A percentile compares a stretch with the other conserved stretches of the same genome.
These are phyloP conservation scores for Entomyzon cyanotis DNA, from an alignment of 2,113 vertebrate species.

Conservation along the genomic window DNA sequence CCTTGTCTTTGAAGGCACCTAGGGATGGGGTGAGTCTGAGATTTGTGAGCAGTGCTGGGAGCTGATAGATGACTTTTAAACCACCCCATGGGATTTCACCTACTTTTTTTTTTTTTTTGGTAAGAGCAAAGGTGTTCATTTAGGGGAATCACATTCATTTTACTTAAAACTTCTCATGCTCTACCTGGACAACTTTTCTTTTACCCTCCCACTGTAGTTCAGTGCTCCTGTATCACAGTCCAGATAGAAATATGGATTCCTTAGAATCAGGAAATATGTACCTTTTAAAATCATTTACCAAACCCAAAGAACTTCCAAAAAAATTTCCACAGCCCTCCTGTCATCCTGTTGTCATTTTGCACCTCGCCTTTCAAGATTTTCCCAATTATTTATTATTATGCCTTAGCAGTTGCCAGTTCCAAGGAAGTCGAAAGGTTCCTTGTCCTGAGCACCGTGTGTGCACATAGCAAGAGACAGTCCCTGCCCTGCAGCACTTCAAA, in stretches of 20 bases:
- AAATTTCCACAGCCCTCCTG: background rate
- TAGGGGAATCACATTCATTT: background rate
- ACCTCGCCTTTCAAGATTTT: background rate
- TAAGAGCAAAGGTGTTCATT: background rate
- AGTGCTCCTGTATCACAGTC: background rate
- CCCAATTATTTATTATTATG: background rate
- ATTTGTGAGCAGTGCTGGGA: background rate
- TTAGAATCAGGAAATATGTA: background rate
- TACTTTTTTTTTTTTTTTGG: background rate
- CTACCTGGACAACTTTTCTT: background rate
- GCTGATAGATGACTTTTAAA: background rate
- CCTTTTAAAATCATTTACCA: background rate
- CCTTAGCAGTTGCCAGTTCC: constrained; percentile 2
- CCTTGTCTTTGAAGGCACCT: background rate
- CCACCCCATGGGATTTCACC: background rate
- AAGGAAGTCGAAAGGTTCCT: constrained; percentile 2
- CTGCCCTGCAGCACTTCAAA: constrained; percentile 38
- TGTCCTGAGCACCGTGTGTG: background rate
- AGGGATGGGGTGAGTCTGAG: background rate
- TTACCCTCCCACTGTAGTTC: background rate
- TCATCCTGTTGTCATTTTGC: background rate
- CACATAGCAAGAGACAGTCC: constrained; percentile 30
- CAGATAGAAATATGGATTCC: background rate
- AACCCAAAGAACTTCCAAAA: background rate
- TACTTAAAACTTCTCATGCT: background rate